phyloP scores from a whole-genome alignment of 1,140 invertebrate species.

The Drosophila burlai region DNA sequence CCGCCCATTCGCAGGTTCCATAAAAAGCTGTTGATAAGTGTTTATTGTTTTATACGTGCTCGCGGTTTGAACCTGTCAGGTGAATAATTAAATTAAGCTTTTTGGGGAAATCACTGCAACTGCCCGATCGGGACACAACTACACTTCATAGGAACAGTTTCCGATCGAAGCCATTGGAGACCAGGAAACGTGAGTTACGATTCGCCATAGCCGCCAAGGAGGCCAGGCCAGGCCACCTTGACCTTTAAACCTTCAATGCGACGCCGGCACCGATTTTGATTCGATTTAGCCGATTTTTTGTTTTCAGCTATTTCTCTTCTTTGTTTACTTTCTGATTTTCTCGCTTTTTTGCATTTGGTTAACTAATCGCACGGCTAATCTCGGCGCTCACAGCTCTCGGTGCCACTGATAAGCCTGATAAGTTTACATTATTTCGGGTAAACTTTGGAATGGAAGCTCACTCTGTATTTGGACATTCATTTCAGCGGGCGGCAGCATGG shows the following conservation, averaged over 20 bases:
- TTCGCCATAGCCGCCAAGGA: constrained; percentile 21
- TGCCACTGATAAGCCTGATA: constrained; percentile 62
- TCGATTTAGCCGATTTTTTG: constrained; percentile 3
- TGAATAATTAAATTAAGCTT: constrained; percentile 19
- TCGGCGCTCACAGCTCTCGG: neutral
- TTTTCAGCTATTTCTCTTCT: constrained; percentile 21
- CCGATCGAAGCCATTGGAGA: neutral
- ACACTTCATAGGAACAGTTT: neutral
- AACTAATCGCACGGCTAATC: constrained; percentile 68
- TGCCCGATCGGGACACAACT: neutral
- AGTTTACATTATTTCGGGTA: no score
- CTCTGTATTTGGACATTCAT: constrained; percentile 39
- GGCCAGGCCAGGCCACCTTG: constrained; percentile 47
- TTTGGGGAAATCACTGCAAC: neutral
- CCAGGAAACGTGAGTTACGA: constrained; percentile 46
- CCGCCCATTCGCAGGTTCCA: constrained; percentile 1
- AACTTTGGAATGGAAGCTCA: constrained; percentile 70
- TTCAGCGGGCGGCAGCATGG: constrained; percentile 54
- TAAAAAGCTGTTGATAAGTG: constrained; percentile 50
- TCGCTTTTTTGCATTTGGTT: constrained; percentile 15
- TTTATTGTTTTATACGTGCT: constrained; percentile 23
- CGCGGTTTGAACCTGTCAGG: constrained; percentile 2
- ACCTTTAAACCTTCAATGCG: constrained; percentile 49
- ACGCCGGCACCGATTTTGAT: constrained; percentile 31
- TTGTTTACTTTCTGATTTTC: constrained; percentile 47